phyloP scores from a whole-genome alignment of 2,113 vertebrate species.

The Poecilia latipinna region DNA sequence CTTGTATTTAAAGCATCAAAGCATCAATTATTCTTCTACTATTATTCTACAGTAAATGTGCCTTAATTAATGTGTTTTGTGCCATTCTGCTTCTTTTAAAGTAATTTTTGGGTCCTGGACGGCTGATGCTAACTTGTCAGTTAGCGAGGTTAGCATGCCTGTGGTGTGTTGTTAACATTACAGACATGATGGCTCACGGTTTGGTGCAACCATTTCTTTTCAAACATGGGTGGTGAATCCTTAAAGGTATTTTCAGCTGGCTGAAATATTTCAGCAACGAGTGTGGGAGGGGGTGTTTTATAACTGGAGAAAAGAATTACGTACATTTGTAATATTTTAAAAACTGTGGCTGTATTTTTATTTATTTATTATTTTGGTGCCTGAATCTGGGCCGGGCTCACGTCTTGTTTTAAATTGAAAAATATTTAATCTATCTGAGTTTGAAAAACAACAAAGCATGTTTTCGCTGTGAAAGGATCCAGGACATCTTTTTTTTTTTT shows the following conservation, averaged over 20 bases:
- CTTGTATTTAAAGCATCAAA: too few relatives aligned
- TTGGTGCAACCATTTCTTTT: too few relatives aligned
- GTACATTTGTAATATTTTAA: not conserved
- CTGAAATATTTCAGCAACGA: not conserved
- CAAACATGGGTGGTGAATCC: too few relatives aligned
- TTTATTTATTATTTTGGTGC: not conserved
- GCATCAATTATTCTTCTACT: too few relatives aligned
- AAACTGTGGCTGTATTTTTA: not conserved
- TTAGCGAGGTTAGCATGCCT: too few relatives aligned
- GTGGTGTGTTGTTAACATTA: too few relatives aligned
- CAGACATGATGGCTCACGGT: too few relatives aligned
- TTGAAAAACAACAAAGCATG: not conserved
- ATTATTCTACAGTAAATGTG: too few relatives aligned
- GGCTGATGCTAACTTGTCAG: too few relatives aligned
- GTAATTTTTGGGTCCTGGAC: too few relatives aligned
- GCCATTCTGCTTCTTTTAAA: too few relatives aligned
- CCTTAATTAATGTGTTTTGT: too few relatives aligned
- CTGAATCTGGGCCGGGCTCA: not conserved
- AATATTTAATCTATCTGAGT: not conserved
- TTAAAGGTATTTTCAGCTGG: not conserved
- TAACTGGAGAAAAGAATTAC: not conserved
- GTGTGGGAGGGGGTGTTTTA: not conserved
- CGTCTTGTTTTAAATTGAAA: not conserved
- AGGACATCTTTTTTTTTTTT: not conserved
- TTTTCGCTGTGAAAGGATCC: not conserved